Percentiles rank a stretch among this genome's conserved stretches.
These are phyloP conservation scores for Trichosurus vulpecula DNA, from an alignment of 2,797 vertebrate genomes.

Conservation along the genomic window DNA sequence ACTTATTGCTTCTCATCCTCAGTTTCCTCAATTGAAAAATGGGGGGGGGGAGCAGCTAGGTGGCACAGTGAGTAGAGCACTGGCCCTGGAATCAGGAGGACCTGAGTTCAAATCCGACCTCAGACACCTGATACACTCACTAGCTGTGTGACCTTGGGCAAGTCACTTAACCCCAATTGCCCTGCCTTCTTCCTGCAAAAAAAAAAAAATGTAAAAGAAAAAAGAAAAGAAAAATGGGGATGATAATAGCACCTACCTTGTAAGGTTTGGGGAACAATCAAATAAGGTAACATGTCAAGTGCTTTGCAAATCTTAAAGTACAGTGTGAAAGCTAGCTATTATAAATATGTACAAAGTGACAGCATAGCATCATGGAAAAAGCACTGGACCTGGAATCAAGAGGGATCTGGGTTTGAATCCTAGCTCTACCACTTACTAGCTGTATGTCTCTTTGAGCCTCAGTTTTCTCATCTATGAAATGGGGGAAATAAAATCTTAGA, in stretches of 20 bases:
- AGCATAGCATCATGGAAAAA: background rate
- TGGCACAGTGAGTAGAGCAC: too few relatives aligned
- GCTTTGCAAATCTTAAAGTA: background rate
- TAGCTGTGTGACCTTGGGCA: too few relatives aligned
- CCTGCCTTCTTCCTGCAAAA: too few relatives aligned
- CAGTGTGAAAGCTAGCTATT: background rate
- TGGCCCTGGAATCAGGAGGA: too few relatives aligned
- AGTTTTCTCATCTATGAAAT: background rate
- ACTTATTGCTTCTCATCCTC: background rate
- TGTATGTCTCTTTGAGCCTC: background rate
- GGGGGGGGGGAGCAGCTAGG: too few relatives aligned
- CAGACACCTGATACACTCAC: too few relatives aligned
- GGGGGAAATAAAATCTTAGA: background rate
- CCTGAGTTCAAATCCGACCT: too few relatives aligned
- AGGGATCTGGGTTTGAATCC: background rate
- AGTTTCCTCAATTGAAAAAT: background rate
- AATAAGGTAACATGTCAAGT: background rate
- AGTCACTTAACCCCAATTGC: too few relatives aligned
- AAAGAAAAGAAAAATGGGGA: too few relatives aligned
- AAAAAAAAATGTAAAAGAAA: too few relatives aligned
- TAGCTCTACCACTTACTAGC: background rate
- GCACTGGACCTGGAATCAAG: background rate
- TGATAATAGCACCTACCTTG: background rate
- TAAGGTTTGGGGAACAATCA: background rate
- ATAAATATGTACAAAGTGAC: background rate